Evolutionary conservation across 2,113 vertebrate genomes (phyloP), one percentile per base, ranked within the genome.

Genomic region (Miniopterus natalensis): DNA sequence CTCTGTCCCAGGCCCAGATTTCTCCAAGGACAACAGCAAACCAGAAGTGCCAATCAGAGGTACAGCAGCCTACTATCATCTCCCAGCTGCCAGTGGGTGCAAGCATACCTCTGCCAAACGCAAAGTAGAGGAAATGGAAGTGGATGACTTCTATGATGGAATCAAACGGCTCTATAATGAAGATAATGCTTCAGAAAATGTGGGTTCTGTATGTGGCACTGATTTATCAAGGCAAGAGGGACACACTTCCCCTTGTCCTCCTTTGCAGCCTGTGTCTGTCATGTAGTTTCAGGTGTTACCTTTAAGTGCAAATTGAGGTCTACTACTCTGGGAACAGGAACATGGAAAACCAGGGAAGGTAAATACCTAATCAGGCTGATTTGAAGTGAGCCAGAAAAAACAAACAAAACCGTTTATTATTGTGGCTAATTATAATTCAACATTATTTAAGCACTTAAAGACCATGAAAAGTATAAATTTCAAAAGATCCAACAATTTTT

Each of bases 121-220:
- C 91, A 99, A 99, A 98, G 99, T 99, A 98, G 99, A 99, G 96
- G 99, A 99, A 98, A 99, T 99, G 99, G 99, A 99, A 97, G 99
- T 99, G 97, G 99, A 99, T 0, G 99, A 99, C 97, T 99, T 99
- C 99, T 99, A 99, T 1, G 99, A 99, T 0, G 99, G 99, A 27
- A 99, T 99, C 98, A 99, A 99, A 92, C 99, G 99, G 53, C 99
- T 99, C 65, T 99, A 99, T 98, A 99, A 99, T 0, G 99, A 99
- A 97, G 99, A 99, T 5, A 40, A 74, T 5, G 94, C 98, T 93
- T 92, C 97, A 36, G 99, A 99, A 92, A 98, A 36, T 68, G n/a
- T 97, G 96, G 97, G 97, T 94, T 97, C 97, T 61, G 98, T 95
- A 36, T 99, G 98, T 81, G 96, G 98, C 68, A 95, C 98, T 74